Conservation (phyloP, 2,888 invertebrate genomes). For the Lithophane ornitopus region DNA sequence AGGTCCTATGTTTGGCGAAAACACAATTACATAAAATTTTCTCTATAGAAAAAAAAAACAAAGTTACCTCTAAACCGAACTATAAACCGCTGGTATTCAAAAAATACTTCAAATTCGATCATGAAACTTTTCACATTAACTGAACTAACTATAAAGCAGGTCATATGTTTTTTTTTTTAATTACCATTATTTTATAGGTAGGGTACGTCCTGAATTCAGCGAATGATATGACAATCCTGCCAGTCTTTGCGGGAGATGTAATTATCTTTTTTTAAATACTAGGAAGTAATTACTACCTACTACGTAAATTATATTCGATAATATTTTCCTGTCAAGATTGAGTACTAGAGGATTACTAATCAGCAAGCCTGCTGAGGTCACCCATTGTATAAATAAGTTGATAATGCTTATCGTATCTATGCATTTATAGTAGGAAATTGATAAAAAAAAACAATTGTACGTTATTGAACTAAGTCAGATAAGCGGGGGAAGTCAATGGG, state of each 20-base stretch:
- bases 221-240: neutral
- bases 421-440: conserved; percentile 33
- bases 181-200: no score
- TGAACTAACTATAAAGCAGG: no score
- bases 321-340: conserved; percentile 28
- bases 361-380: conserved; percentile 49
- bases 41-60: no score
- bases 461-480: neutral
- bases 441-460: conserved; percentile 29
- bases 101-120: no score
- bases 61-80: no score
- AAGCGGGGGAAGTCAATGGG: neutral
- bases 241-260: conserved; percentile 7
- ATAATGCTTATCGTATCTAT: conserved; percentile 47
- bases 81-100: no score
- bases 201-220: no score
- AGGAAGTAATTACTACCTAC: neutral
- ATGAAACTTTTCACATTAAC: no score
- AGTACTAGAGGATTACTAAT: conserved; percentile 41
- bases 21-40: no score
- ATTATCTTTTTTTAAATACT: neutral
- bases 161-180: no score
- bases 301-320: neutral
- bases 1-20: no score
- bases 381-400: conserved; percentile 16